Evolutionary conservation across 2,113 vertebrate genomes (phyloP).

Genomic region (Aegotheles bennettii): DNA sequence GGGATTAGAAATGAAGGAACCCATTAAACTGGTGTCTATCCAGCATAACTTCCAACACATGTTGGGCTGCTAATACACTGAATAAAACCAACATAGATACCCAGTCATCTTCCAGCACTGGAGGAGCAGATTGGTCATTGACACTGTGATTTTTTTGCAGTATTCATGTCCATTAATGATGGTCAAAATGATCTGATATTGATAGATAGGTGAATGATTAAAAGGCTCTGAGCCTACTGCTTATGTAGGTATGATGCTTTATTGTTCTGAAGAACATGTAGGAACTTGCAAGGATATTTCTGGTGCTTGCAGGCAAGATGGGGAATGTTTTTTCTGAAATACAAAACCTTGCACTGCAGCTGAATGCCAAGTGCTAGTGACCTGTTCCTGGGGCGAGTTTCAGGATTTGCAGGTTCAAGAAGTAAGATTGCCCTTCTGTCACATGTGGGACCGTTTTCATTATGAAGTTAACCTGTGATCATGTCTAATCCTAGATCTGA

Average conservation of each 20-base stretch:
- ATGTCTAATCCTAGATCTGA: conserved; percentile 60
- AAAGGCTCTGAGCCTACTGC: not conserved
- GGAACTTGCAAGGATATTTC: not conserved
- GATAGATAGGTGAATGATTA: not conserved
- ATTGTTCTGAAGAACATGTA: not conserved
- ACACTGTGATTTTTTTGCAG: not conserved
- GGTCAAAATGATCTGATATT: not conserved
- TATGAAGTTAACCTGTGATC: not conserved
- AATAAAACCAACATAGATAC: not conserved
- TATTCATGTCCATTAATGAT: not conserved
- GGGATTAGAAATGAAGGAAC: not conserved
- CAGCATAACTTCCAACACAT: not conserved
- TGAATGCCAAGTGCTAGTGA: not conserved
- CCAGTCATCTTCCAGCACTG: not conserved
- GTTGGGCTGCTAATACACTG: not conserved
- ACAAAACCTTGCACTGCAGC: not conserved
- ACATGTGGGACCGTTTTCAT: not conserved
- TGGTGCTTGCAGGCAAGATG: not conserved
- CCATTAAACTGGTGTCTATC: not conserved
- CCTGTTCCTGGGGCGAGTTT: not conserved
- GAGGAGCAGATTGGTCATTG: not conserved
- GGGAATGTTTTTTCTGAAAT: not conserved
- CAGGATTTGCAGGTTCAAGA: not conserved
- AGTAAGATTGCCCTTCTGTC: not conserved
- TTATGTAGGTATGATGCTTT: not conserved